Conservation (phyloP, 92 coral and sea anemone genomes). For the Phymanthus crucifer region DNA sequence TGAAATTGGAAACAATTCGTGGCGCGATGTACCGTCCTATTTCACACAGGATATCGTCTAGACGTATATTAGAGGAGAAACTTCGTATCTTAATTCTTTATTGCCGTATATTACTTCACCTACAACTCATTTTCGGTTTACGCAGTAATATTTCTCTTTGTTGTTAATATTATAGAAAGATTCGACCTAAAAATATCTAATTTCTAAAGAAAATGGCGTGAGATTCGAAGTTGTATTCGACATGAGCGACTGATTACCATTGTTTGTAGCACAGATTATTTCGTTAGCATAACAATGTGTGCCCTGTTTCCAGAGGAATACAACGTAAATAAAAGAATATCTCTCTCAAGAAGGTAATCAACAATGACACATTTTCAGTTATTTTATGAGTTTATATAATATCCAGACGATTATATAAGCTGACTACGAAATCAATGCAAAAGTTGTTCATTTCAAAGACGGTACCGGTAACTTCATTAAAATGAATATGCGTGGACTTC, state of each 20-base stretch:
- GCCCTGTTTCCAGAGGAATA: background rate
- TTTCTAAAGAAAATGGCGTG: background rate
- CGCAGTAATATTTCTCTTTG: background rate
- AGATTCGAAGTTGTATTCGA: background rate
- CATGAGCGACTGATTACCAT: background rate
- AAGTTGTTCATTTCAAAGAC: constrained; percentile 3
- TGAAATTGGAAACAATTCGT: background rate
- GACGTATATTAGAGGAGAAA: background rate
- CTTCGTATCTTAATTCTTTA: background rate
- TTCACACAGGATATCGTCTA: background rate
- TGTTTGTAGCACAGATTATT: background rate
- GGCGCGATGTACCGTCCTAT: background rate
- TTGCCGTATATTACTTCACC: background rate
- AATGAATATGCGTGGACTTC: background rate
- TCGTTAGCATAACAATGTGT: constrained; percentile 7
- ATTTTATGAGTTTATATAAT: background rate
- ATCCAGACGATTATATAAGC: background rate
- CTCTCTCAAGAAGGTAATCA: constrained; percentile 2
- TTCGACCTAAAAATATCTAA: background rate
- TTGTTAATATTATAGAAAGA: background rate
- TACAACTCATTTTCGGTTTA: background rate
- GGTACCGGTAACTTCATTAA: background rate
- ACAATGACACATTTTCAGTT: background rate
- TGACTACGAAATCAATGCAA: background rate
- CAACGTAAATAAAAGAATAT: background rate